phyloP scores from a whole-genome alignment of 2,888 invertebrate species.

The Urechis unicinctus region DNA sequence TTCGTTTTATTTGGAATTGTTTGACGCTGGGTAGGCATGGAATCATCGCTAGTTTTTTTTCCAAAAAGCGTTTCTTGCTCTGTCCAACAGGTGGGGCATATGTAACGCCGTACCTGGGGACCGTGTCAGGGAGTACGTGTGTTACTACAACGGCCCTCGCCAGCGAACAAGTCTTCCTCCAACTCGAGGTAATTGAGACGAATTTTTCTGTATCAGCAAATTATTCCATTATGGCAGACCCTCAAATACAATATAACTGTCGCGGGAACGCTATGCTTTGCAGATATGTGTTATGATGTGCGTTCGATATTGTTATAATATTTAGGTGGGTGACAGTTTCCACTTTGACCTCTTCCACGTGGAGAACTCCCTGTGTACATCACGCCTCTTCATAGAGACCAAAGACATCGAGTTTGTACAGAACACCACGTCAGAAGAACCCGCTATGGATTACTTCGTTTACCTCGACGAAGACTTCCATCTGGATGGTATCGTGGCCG shows the following conservation, averaged over 20 bases:
- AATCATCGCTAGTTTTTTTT: no score
- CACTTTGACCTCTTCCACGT: constrained; percentile 31
- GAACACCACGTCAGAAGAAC: constrained; percentile 18
- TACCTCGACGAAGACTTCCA: constrained; percentile 30
- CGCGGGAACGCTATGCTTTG: background rate
- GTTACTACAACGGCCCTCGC: background rate
- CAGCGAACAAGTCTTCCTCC: background rate
- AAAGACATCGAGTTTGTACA: constrained; percentile 16
- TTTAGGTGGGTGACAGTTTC: constrained; percentile 17
- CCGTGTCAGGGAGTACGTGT: background rate
- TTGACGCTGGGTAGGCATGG: no score
- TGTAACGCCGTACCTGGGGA: background rate
- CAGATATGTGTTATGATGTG: no score
- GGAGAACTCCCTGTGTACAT: constrained; percentile 26
- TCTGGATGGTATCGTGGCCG: constrained; percentile 27
- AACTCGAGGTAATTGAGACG: constrained; percentile 3
- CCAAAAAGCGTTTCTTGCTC: no score
- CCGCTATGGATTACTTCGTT: constrained; percentile 27
- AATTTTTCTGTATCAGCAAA: background rate
- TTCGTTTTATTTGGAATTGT: no score
- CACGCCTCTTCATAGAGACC: constrained; percentile 22
- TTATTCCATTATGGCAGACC: background rate
- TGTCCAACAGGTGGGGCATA: background rate
- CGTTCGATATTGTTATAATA: background rate
- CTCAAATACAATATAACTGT: background rate